Evolutionary conservation across 92 coral and sea anemone species (phyloP), one percentile per base, ranked within the genome.

Genomic region (Umimayanthus chanpuru): DNA sequence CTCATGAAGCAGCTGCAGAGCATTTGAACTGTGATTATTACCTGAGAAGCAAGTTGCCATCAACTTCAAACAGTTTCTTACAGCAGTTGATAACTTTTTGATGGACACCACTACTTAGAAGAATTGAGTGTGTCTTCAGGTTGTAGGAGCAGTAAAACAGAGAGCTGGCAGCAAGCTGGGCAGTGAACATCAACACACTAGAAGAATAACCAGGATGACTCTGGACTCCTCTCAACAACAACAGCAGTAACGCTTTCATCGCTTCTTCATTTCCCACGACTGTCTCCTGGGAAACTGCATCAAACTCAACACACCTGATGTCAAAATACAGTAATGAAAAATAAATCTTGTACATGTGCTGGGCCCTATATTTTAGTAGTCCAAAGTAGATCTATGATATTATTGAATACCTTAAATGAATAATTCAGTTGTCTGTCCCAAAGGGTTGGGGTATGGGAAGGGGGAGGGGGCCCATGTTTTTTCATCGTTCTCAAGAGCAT

Each of bases 1-100:
- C 28, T 65, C 21, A 20, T 23, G n/a, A 67, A 67, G 73, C 29
- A 23, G 29, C 73, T 67, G 28, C 0, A 9, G 0, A 10, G 29
- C 3, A 23, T 2, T 67, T 67, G 53, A 20, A 25, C 80, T 32
- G 2, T 21, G 16, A 43, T 25, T 77, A 43, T 25, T 77, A 77
- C 81, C 81, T 77, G 18, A 77, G 81, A n/a, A 77, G 38, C 61
- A 77, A 49, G 58, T 77, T 26, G 4, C 81, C 65, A 25, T 77
- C 32, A 43, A 25, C 28, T 47, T 77, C 39, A 43, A 77, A 77
- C 16, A 77, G 65, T 77, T 44, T 47, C 81, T 43, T 41, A 32
- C 81, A 77, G 38, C 53, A 77, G 20, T 25, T 12, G 9, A 29
- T 77, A 10, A 77, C 81, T 2, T 77, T 49, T 21, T 77, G 65